A percentile compares a stretch with the other conserved stretches of the same genome.
These are phyloP conservation scores for Ditula angustiorana DNA, from an alignment of 2,888 invertebrate species.

Conservation along the genomic window DNA sequence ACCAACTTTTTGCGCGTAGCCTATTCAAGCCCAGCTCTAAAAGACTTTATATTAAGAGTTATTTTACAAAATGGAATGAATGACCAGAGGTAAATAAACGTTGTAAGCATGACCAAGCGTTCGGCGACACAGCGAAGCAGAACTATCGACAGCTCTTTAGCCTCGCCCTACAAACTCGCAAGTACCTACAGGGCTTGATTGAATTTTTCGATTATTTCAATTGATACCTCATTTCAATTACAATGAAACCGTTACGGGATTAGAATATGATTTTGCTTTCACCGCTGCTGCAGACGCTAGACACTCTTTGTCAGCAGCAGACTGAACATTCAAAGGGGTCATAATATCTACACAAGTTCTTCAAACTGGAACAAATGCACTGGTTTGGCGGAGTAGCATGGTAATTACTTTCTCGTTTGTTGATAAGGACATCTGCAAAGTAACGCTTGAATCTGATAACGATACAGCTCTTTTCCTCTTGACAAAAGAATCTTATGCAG, in stretches of 20 bases:
- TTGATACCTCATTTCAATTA: conserved; percentile 31
- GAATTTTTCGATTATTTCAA: conserved; percentile 27
- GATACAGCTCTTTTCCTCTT: no score
- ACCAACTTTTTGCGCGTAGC: neutral
- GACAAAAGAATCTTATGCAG: no score
- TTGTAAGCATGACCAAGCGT: conserved; percentile 38
- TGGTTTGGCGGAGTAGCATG: no score
- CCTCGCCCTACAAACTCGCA: conserved; percentile 32
- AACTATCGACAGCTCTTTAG: conserved; percentile 21
- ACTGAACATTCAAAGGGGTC: no score
- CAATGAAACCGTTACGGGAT: conserved; percentile 20
- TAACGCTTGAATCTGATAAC: no score
- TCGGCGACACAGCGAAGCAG: conserved; percentile 27
- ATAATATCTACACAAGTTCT: no score
- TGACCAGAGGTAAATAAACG: conserved; percentile 3
- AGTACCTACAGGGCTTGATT: conserved; percentile 29
- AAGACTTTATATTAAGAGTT: neutral
- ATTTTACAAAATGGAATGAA: neutral
- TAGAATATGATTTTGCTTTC: conserved; percentile 23
- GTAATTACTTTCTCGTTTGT: no score
- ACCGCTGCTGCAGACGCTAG: neutral
- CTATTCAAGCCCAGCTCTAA: neutral
- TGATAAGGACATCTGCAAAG: no score
- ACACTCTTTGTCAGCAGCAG: neutral
- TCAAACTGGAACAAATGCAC: no score